phyloP scores from a whole-genome alignment of 1,140 invertebrate genomes.

The Drosophila paulistorum region DNA sequence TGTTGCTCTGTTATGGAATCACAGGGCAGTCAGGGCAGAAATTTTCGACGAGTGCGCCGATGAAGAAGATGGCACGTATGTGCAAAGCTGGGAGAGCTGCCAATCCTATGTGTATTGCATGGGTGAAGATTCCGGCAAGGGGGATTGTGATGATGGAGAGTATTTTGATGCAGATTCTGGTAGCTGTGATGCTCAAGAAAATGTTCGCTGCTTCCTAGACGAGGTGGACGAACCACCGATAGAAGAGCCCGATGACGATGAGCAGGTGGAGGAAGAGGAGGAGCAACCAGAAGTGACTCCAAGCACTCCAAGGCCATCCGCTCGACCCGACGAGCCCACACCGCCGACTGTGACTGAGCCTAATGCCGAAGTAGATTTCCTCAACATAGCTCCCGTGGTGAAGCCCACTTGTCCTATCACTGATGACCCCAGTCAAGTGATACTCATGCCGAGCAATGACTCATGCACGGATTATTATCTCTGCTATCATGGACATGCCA shows the following conservation, averaged over 20 bases:
- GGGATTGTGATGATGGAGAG: slow-evolving; percentile 63
- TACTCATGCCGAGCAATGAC: slow-evolving; percentile 63
- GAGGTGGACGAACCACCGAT: slow-evolving; percentile 53
- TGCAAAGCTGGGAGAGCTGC: slow-evolving; percentile 65
- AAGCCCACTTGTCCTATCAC: slow-evolving; percentile 61
- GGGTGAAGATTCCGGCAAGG: slow-evolving; percentile 64
- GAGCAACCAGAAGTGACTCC: slow-evolving; percentile 10
- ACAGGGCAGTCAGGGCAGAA: slow-evolving; percentile 26
- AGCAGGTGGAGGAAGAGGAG: slow-evolving; percentile 25
- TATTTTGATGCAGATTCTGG: slow-evolving; percentile 67
- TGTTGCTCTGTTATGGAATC: slow-evolving; percentile 26
- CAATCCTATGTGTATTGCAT: slow-evolving; percentile 71
- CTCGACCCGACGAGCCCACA: slow-evolving; percentile 26
- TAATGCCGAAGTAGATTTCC: slow-evolving; percentile 37
- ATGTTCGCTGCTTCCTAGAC: slow-evolving; percentile 71
- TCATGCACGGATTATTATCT: slow-evolving; percentile 71
- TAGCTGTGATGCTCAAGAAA: slow-evolving; percentile 54
- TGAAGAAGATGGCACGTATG: slow-evolving; percentile 48
- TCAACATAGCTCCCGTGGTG: slow-evolving; percentile 58
- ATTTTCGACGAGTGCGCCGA: slow-evolving; percentile 64
- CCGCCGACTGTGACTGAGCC: slow-evolving; percentile 37
- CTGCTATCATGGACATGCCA: slow-evolving; percentile 75
- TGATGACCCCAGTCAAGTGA: slow-evolving; percentile 74
- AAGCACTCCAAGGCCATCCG: slow-evolving; percentile 9
- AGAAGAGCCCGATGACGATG: slow-evolving; percentile 25